Base-by-base conservation (phyloP, 30 jellyfish, hydroid and myxozoan species). In the Hydractinia symbiolongicarpus region DNA sequence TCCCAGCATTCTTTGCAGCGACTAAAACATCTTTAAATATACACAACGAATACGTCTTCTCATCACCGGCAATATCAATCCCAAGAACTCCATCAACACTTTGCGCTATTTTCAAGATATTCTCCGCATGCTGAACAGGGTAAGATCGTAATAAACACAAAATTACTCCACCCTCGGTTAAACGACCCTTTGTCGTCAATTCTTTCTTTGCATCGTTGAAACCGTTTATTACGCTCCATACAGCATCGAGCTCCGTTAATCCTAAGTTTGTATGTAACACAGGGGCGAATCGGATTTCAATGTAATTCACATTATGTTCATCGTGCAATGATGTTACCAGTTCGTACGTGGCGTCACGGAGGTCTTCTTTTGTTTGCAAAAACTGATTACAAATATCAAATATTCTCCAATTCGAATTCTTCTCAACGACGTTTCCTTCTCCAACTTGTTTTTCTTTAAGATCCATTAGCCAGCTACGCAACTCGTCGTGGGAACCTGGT, bases 271-370 rank as follows among this genome's bases (percentile, higher is more conserved):
- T 79, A 52, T 79, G 87, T 19, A 79, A 52, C 0, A 19, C 53
- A 20, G 87, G 87, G 50, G 87, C 87, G 51, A 79, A 79, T 9
- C 87, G 87, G 8, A 79, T 79, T 61, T 79, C 87, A 5, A 79
- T 79, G 69, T 79, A 79, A 21, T 79, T 61, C 66, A 79, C 87
- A 9, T 69, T 69, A 66, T 79, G 73, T 20, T 61, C 87, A n/a
- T 61, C 55, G 4, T 50, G 49, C 58, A 60, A 20, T 4, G 70
- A 61, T 15, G 9, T 30, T 11, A 60, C 87, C 5, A 79, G 83
- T 10, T 66, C 66, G 54, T 61, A 58, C 16, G 83, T 68, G 16
- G 67, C 83, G 64, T 53, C 68, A n/a, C 51, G 62, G 11, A 79
- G 54, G 16, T 79, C 82, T 14, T 60, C 67, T 16, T 50, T 61